Evolutionary conservation across 2,113 vertebrate genomes (phyloP), one percentile per base, ranked within the genome.

Genomic region (Paramormyrops kingsleyae): DNA sequence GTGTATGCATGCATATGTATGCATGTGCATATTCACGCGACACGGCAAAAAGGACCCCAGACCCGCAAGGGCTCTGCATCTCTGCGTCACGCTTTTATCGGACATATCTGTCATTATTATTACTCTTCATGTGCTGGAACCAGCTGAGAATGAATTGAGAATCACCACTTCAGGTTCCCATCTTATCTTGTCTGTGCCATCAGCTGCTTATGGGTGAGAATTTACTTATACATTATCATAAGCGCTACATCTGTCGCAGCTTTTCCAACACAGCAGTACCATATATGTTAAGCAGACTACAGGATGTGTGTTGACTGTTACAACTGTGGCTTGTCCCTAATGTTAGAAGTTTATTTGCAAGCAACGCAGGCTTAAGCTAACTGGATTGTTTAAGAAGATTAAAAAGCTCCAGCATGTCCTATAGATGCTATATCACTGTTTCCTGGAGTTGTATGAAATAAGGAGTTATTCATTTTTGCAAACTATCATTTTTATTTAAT

Each of bases 241-340:
- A 9, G 47, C n/a, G 27, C 6, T 86, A 12, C 44, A 15, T 86
- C 21, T 27, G 47, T 19, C 21, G 24, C 12, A 47, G 6, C 83
- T 84, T 27, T 27, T 47, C 46, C n/a, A 49, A 50, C 44, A 86
- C 31, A 80, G 35, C 62, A 31, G 35, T 17, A 42, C 35, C 74
- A 42, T 80, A 5, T 19, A 42, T 3, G 35, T 80, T 42, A 80
- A 80, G 35, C 74, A 24, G 83, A 21, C 46, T 84, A 42, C 44
- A 84, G 44, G n/a, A 47, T 84, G 21, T 84, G 44, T 87, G 85
- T 87, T 56, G 85, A 52, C 50, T 39, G 47, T 87, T 87, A 47
- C 27, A 39, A 87, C 85, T 52, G 47, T 56, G 49, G 47, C 47
- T 87, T 53, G n/a, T 87, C 50, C 50, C 53, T 87, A 19, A 7